A percentile compares a stretch with the other conserved stretches of the same genome.
Conservation (phyloP, 2,888 invertebrate genomes). For the Andrena dorsata region DNA sequence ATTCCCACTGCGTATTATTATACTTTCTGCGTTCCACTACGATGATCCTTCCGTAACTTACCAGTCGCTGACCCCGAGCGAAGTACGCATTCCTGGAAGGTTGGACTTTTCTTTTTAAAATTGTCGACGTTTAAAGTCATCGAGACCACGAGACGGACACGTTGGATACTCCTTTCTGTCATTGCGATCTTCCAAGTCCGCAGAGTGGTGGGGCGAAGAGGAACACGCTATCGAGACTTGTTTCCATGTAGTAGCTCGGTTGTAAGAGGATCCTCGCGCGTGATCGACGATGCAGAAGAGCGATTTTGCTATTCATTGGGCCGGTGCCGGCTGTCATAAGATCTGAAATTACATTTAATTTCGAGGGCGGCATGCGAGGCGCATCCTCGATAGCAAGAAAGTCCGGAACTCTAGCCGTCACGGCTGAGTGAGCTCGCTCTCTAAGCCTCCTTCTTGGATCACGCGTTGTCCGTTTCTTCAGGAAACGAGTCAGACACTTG, state of each 20-base stretch:
- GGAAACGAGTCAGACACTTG: slow-evolving; percentile 24
- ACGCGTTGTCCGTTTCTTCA: slow-evolving; percentile 38
- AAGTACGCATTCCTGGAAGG: too few species aligned
- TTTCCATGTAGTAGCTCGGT: slow-evolving; percentile 32
- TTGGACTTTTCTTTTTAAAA: too few species aligned
- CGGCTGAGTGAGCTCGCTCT: slow-evolving; percentile 69
- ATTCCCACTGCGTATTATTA: too few species aligned
- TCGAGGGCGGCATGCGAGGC: slow-evolving; percentile 61
- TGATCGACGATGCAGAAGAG: slow-evolving; percentile 53
- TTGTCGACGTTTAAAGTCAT: too few species aligned
- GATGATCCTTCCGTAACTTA: too few species aligned
- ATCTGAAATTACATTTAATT: slow-evolving; percentile 68
- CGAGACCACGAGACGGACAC: too few species aligned
- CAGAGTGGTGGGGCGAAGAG: slow-evolving; percentile 18
- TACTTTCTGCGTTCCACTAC: too few species aligned
- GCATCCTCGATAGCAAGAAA: slow-evolving; percentile 65
- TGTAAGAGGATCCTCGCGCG: slow-evolving; percentile 34
- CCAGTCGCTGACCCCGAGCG: too few species aligned
- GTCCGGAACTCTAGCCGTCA: slow-evolving; percentile 63
- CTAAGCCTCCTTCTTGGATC: slow-evolving; percentile 49
- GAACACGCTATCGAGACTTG: slow-evolving; percentile 35
- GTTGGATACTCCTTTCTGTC: too few species aligned
- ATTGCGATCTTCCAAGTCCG: too few species aligned
- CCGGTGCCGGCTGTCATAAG: slow-evolving; percentile 17
- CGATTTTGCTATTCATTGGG: slow-evolving; percentile 23